Percentiles rank a stretch among this genome's conserved stretches.
Evolutionary conservation across 1,140 invertebrate species (phyloP).

Genomic region (Camponotus vicinus): DNA sequence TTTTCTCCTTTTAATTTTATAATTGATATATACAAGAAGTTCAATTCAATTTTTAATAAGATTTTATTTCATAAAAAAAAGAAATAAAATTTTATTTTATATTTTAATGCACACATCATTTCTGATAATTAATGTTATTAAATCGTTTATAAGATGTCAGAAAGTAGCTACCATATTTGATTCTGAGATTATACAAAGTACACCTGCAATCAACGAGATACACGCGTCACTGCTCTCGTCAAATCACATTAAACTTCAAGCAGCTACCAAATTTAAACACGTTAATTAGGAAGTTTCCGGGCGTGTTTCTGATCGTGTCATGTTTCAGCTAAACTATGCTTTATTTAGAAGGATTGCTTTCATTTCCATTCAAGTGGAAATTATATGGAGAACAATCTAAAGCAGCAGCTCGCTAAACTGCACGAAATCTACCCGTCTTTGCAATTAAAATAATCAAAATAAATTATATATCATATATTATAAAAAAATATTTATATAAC

Average conservation of each 20-base stretch:
- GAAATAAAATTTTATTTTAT: neutral
- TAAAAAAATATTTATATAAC: neutral
- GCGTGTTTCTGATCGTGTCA: constrained; percentile 3
- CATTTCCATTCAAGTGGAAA: constrained; percentile 4
- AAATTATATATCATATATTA: neutral
- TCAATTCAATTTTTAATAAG: neutral
- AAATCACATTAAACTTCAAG: constrained; percentile 33
- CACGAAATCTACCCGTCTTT: neutral
- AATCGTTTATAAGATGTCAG: neutral
- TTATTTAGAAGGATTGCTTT: constrained; percentile 10
- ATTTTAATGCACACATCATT: neutral
- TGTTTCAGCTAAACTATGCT: neutral
- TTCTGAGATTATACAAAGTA: neutral
- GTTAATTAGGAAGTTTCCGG: constrained; percentile 34
- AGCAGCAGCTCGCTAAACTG: neutral
- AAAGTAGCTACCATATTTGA: neutral
- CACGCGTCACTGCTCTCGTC: neutral
- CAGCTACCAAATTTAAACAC: constrained; percentile 25
- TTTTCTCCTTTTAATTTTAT: no score
- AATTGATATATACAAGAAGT: no score
- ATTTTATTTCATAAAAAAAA: neutral
- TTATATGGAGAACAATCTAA: neutral
- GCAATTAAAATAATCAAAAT: neutral
- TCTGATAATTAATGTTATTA: neutral
- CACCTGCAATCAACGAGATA: constrained; percentile 29